Base-by-base conservation (phyloP, 2,113 vertebrate genomes). In the Prunella himalayana region DNA sequence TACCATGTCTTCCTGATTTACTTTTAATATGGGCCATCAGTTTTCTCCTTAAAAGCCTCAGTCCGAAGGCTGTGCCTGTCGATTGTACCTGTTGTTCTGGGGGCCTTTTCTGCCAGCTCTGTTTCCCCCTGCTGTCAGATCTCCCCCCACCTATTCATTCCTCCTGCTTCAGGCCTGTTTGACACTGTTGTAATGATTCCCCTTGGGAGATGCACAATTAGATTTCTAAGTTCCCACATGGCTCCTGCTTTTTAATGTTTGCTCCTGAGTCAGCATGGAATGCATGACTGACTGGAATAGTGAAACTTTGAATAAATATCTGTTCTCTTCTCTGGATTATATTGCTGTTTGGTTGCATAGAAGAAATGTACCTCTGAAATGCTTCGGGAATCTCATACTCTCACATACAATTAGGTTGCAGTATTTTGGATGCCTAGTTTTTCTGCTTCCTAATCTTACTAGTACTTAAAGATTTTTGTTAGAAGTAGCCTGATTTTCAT, bases 221-320 rank as follows among this genome's bases (percentile, higher is more conserved):
- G 60, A 72, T 83, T 64, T 85, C 51, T 70, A 83, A 81, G 72
- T 70, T 76, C 76, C 73, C 9, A 1, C 56, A 49, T 19, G 49
- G 71, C 89, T 94, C 47, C 59, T 66, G 79, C 79, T 89, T 96
- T 83, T 91, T 94, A 73, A 86, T 83, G 76, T 73, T 95, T 87
- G 65, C 51, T 89, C 70, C 84, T 95, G 95, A 95, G 81, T 92
- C 94, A 94, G 88, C 84, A 85, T 44, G 23, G 5, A 57, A 72
- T 37, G 80, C 71, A 68, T 63, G 61, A 86, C 86, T 91, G 68
- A 81, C 76, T 83, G 88, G 81, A 88, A 59, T 61, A 87, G 47
- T 57, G 56, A 71, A 92, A 64, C 70, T 78, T 31, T 82, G 68
- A 96, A 81, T 92, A 76, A 73, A 81, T 84, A 88, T 89, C 82